A percentile compares a stretch with the other conserved stretches of the same genome.
These are phyloP conservation scores for Columba guinea DNA, from an alignment of 2,797 vertebrate species.

Conservation along the genomic window DNA sequence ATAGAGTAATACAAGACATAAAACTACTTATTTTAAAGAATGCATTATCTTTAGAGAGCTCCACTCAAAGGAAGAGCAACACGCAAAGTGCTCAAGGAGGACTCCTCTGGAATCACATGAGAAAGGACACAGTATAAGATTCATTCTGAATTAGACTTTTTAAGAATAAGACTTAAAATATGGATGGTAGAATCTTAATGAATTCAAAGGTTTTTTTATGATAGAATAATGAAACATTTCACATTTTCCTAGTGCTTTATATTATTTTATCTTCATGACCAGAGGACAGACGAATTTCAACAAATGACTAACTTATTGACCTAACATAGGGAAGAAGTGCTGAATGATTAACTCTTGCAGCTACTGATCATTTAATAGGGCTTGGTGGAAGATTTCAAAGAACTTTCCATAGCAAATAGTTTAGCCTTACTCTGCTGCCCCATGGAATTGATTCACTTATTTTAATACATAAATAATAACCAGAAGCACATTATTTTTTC, in stretches of 20 bases:
- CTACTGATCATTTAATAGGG: background rate
- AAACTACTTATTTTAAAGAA: background rate
- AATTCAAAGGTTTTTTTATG: background rate
- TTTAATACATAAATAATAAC: background rate
- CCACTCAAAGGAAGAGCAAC: background rate
- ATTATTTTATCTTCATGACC: background rate
- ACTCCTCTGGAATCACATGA: background rate
- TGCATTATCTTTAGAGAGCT: background rate
- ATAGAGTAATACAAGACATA: background rate
- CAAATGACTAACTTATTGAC: background rate
- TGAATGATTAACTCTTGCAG: background rate
- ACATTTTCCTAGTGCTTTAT: background rate
- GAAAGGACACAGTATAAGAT: background rate
- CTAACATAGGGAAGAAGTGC: background rate
- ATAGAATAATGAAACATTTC: background rate
- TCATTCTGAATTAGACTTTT: background rate
- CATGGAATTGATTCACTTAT: background rate
- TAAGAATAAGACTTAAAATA: background rate
- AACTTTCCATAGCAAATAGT: background rate
- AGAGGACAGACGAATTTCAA: background rate
- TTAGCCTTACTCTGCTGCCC: background rate
- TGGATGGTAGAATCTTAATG: background rate
- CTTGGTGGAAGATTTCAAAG: background rate
- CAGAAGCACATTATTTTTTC: background rate
- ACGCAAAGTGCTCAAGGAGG: background rate